Evolutionary conservation across 2,113 vertebrate genomes (phyloP).

Genomic region (Pampusana beccarii): DNA sequence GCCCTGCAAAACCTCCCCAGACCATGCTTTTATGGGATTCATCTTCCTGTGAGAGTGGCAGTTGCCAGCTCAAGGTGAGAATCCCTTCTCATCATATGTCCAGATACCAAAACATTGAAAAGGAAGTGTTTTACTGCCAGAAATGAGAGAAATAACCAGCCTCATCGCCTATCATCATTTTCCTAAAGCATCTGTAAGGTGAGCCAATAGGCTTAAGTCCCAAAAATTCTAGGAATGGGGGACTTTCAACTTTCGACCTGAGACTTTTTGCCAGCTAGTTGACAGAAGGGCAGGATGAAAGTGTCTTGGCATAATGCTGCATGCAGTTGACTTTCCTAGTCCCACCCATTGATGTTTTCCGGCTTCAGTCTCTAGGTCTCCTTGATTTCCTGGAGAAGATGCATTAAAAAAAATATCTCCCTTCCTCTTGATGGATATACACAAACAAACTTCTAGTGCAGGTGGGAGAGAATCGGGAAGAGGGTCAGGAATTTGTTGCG

Average conservation of each 20-base stretch:
- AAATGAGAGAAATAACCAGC: background rate
- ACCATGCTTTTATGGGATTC: background rate
- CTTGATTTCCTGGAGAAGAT: slow-evolving; percentile 37
- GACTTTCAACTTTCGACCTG: slow-evolving; percentile 46
- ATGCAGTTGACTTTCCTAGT: slow-evolving; percentile 42
- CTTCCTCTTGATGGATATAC: background rate
- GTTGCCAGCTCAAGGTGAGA: background rate
- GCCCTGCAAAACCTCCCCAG: background rate
- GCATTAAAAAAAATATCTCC: background rate
- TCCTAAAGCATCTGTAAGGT: background rate
- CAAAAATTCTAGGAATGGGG: slow-evolving; percentile 34
- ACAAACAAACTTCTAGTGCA: background rate
- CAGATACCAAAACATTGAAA: background rate
- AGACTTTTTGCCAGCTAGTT: background rate
- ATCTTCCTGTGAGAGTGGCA: background rate
- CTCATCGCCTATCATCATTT: background rate
- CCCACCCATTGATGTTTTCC: slow-evolving; percentile 20
- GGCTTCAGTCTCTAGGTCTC: slow-evolving; percentile 35
- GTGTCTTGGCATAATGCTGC: slow-evolving; percentile 5
- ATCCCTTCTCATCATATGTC: background rate
- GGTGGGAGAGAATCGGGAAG: background rate
- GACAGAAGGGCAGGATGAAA: slow-evolving; percentile 44
- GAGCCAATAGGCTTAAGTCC: background rate
- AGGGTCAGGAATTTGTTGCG: background rate
- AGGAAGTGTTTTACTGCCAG: background rate